Evolutionary conservation across 2,113 vertebrate genomes (phyloP).

Genomic region (Rostratula benghalensis): DNA sequence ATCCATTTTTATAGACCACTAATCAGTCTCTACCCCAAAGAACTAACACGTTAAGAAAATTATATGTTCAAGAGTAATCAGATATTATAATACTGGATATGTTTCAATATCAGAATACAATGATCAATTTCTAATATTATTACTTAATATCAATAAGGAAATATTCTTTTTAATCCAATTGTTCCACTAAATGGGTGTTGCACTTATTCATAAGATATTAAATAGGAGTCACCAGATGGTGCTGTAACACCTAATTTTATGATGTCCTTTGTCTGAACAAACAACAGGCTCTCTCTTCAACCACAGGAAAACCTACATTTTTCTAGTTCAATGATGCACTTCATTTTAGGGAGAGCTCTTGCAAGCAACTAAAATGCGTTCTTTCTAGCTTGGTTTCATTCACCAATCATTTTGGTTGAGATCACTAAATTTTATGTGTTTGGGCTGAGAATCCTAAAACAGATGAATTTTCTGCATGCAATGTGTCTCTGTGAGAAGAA

Average conservation of each 20-base stretch:
- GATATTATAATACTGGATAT: not conserved
- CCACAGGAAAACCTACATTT: not conserved
- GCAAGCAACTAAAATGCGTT: not conserved
- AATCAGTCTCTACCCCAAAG: not conserved
- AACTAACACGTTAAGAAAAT: not conserved
- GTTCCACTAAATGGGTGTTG: not conserved
- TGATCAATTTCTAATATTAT: not conserved
- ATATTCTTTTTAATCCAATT: not conserved
- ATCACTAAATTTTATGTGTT: not conserved
- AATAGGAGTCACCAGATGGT: conserved; percentile 65
- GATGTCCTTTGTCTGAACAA: conserved; percentile 42
- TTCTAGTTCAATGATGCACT: not conserved
- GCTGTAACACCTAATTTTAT: conserved; percentile 68
- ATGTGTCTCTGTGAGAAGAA: conserved; percentile 12
- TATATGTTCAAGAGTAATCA: not conserved
- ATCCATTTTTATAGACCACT: not conserved
- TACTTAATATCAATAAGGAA: not conserved
- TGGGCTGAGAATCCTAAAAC: conserved; percentile 2
- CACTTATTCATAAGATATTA: conserved; percentile 46
- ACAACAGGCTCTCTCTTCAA: not conserved
- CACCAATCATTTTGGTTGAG: not conserved
- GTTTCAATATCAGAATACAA: not conserved
- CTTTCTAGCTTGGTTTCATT: conserved; percentile 1
- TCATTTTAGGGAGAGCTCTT: not conserved
- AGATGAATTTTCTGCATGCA: conserved; percentile 25